A percentile compares a stretch with the other conserved stretches of the same genome.
phyloP scores from a whole-genome alignment of 2,888 invertebrate species.

The Drosophila colorata region DNA sequence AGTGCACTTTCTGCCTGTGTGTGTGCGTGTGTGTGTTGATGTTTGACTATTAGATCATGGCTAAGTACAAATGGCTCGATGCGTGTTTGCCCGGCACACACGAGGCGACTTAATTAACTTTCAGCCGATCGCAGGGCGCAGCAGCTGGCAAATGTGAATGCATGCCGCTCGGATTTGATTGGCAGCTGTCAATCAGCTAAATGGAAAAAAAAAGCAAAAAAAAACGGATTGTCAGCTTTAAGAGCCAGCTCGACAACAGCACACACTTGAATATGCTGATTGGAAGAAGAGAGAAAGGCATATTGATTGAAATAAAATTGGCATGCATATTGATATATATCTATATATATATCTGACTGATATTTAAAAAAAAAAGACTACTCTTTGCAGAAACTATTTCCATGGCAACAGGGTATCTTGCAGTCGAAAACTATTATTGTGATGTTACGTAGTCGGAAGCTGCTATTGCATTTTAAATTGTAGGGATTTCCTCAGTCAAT shows the following conservation, averaged over 20 bases:
- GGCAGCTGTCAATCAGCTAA: conserved; percentile 36
- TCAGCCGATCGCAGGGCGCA: conserved; percentile 23
- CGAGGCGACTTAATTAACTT: conserved; percentile 53
- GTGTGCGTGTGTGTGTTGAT: conserved; percentile 10
- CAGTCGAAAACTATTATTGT: not conserved
- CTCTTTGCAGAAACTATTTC: too few relatives aligned
- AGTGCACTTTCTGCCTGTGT: not conserved
- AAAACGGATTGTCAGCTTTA: conserved; percentile 33
- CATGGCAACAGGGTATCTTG: not conserved
- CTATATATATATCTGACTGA: too few relatives aligned
- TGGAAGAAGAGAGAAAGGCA: accelerated
- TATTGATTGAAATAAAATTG: not conserved
- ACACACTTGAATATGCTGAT: conserved; percentile 1
- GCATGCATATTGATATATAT: too few relatives aligned
- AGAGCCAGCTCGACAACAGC: conserved; percentile 6
- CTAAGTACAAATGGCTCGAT: conserved; percentile 34
- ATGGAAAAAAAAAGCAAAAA: conserved; percentile 12
- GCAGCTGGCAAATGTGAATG: not conserved
- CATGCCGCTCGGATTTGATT: conserved; percentile 29
- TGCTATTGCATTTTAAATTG: not conserved
- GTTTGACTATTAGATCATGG: conserved; percentile 54
- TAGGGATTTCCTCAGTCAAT: not conserved
- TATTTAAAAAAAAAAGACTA: too few relatives aligned
- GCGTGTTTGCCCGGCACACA: conserved; percentile 38
- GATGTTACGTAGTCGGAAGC: not conserved